Percentiles rank a stretch among this genome's conserved stretches.
Conservation (phyloP, 2,797 vertebrate genomes). For the Urocyon cinereoargenteus region DNA sequence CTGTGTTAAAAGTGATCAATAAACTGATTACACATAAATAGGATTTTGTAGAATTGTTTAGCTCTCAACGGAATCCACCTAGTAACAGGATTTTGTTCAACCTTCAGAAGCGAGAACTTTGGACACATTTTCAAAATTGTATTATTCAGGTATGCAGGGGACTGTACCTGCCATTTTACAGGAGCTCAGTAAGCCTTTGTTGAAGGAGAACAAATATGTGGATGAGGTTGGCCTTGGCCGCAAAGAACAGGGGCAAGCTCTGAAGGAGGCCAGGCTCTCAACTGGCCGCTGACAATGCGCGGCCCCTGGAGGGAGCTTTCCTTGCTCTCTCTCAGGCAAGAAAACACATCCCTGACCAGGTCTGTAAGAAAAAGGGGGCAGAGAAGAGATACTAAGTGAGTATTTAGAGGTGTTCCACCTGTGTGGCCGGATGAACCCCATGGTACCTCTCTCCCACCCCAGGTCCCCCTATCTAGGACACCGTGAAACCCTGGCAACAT, state of each 20-base stretch:
- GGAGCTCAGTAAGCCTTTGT: neutral
- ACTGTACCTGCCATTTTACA: neutral
- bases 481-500: neutral
- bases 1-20: constrained; percentile 47
- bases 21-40: constrained; percentile 40
- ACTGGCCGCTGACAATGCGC: neutral
- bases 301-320: neutral
- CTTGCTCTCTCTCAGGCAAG: neutral
- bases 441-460: neutral
- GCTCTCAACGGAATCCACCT: neutral
- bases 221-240: neutral
- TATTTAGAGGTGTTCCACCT: neutral
- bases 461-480: neutral
- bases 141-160: neutral
- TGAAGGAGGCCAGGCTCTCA: neutral
- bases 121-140: constrained; percentile 38
- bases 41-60: constrained; percentile 44
- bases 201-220: neutral
- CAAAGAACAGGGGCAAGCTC: neutral
- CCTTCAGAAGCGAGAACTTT: constrained; percentile 30
- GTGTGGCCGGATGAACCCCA: neutral
- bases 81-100: neutral
- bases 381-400: neutral
- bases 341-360: neutral
- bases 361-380: neutral